phyloP scores from a whole-genome alignment of 2,797 vertebrate genomes.

The Hydrolagus colliei region DNA sequence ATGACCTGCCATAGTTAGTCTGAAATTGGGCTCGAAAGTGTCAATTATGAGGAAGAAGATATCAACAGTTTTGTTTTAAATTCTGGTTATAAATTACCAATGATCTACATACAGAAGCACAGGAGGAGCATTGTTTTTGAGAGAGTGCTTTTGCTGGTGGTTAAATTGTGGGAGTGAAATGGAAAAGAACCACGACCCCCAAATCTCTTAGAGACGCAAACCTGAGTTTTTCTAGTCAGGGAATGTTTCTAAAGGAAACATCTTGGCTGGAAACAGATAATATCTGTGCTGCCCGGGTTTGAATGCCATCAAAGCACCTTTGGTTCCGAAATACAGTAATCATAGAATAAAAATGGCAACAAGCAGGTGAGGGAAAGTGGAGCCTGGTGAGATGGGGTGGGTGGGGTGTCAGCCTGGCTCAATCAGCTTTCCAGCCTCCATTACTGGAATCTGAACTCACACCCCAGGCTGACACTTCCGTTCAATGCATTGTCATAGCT shows the following conservation, averaged over 20 bases:
- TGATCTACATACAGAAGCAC: not conserved
- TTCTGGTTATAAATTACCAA: slow-evolving; percentile 16
- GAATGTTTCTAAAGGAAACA: not conserved
- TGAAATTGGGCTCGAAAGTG: not conserved
- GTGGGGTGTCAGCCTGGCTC: too few relatives aligned
- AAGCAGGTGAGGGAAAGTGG: not conserved
- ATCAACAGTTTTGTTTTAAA: slow-evolving; percentile 21
- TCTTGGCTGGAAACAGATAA: not conserved
- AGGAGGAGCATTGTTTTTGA: not conserved
- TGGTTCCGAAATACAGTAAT: not conserved
- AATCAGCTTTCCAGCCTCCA: too few relatives aligned
- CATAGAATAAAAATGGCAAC: not conserved
- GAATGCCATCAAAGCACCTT: not conserved
- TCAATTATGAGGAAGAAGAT: slow-evolving; percentile 12
- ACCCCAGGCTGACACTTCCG: too few relatives aligned
- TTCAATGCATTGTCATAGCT: too few relatives aligned
- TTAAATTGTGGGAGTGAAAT: not conserved
- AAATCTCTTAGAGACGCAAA: not conserved
- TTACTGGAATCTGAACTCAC: too few relatives aligned
- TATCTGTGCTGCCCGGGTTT: not conserved
- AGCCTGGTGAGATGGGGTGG: too few relatives aligned
- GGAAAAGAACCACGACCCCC: not conserved
- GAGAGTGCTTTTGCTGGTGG: not conserved
- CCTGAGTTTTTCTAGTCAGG: not conserved
- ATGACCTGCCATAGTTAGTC: not conserved